phyloP scores from a whole-genome alignment of 2,113 vertebrate species.

The Myocastor coypus region DNA sequence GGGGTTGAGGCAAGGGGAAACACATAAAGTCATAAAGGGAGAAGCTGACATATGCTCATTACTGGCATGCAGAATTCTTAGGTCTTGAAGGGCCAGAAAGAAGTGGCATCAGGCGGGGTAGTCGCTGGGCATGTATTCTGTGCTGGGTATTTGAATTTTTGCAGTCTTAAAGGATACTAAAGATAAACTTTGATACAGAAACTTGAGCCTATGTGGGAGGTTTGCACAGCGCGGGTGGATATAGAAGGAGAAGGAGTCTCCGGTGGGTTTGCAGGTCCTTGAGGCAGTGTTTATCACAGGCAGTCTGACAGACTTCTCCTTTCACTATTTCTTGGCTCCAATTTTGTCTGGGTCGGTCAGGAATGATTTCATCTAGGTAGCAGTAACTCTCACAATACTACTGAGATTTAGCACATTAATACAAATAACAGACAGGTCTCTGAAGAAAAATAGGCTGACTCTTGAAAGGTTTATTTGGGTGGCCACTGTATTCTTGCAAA shows the following conservation, averaged over 20 bases:
- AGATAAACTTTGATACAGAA: neutral
- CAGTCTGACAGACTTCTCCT: neutral
- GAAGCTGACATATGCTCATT: neutral
- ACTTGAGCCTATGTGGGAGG: neutral
- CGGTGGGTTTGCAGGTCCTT: neutral
- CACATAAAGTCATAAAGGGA: neutral
- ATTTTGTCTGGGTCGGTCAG: neutral
- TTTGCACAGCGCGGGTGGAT: neutral
- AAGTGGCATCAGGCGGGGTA: neutral
- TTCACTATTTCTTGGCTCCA: neutral
- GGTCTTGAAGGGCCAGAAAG: neutral
- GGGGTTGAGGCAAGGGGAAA: neutral
- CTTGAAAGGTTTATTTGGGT: neutral
- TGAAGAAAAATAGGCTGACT: neutral
- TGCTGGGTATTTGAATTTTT: neutral
- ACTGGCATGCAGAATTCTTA: neutral
- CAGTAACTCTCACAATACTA: neutral
- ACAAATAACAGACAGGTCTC: neutral
- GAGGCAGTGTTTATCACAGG: neutral
- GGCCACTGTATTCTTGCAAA: neutral
- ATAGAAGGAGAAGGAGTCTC: neutral
- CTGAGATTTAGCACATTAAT: neutral
- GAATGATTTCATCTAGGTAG: neutral
- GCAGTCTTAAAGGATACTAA: neutral
- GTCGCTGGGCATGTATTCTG: neutral